Conservation (phyloP, 2,113 vertebrate genomes). For the Cichladusa arquata region DNA sequence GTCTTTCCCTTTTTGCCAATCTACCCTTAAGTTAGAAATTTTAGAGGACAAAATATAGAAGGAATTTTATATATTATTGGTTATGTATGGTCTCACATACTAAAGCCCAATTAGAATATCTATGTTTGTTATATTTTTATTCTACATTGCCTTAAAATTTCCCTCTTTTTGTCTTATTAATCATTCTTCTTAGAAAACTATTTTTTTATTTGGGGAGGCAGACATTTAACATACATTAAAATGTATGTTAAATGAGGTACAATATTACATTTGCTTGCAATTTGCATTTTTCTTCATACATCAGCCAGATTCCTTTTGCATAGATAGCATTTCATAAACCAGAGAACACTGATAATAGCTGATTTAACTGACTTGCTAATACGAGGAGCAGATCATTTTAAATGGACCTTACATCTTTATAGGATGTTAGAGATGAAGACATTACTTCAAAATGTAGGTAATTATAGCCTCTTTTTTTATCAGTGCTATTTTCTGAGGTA, state of each 20-base stretch:
- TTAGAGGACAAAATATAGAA: background rate
- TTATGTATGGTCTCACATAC: background rate
- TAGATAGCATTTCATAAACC: conserved; percentile 60
- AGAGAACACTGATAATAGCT: conserved; percentile 66
- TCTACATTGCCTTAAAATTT: background rate
- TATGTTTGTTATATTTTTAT: background rate
- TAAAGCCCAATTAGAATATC: background rate
- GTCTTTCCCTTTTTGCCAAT: background rate
- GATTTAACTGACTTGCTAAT: conserved; percentile 76
- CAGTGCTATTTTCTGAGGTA: conserved; percentile 83
- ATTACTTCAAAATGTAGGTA: conserved; percentile 82
- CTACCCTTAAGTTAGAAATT: conserved; percentile 21
- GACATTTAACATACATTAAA: conserved; percentile 12
- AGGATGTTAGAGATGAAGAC: conserved; percentile 81
- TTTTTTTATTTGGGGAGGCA: conserved; percentile 36
- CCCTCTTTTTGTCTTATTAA: background rate
- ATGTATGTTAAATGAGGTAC: conserved; percentile 48
- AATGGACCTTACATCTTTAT: conserved; percentile 78
- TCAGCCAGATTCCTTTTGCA: conserved; percentile 41
- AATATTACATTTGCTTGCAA: conserved; percentile 57
- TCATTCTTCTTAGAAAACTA: background rate
- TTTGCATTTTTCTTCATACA: conserved; percentile 62
- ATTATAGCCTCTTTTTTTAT: conserved; percentile 83
- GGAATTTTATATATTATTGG: background rate
- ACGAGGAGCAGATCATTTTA: conserved; percentile 77